phyloP scores from a whole-genome alignment of 2,797 vertebrate genomes.

The Cyprinodon diabolis region DNA sequence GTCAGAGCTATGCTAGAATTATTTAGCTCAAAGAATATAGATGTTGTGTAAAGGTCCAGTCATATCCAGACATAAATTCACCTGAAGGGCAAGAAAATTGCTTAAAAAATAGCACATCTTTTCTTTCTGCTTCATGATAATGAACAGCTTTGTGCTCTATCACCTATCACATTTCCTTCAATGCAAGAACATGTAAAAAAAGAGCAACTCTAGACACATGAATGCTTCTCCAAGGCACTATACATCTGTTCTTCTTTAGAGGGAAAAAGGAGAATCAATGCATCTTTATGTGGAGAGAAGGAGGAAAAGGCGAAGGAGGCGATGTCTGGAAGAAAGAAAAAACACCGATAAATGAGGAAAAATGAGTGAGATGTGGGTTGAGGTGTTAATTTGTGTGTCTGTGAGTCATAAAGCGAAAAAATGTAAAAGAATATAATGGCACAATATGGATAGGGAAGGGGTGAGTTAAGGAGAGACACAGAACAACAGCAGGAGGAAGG shows the following conservation, averaged over 20 bases:
- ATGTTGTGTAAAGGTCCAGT: background rate
- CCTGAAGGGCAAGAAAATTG: background rate
- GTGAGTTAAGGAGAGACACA: background rate
- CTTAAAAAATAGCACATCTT: background rate
- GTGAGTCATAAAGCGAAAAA: constrained; percentile 13
- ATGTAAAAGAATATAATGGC: constrained; percentile 4
- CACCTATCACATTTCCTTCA: background rate
- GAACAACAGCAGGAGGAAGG: background rate
- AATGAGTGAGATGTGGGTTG: constrained; percentile 43
- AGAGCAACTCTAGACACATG: too few relatives aligned
- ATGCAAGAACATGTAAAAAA: background rate
- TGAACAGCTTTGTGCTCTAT: background rate
- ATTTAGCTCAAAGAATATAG: background rate
- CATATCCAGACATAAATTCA: background rate
- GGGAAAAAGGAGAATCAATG: constrained; percentile 53
- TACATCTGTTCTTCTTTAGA: constrained; percentile 4
- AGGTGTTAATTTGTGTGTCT: constrained; percentile 26
- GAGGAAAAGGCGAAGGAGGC: constrained; percentile 24
- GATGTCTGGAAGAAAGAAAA: constrained; percentile 10
- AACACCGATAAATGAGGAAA: constrained; percentile 46
- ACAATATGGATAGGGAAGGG: background rate
- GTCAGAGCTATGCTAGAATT: background rate
- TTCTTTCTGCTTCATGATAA: background rate
- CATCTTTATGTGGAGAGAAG: constrained; percentile 47
- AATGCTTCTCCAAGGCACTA: background rate